Evolutionary conservation across 2,113 vertebrate genomes (phyloP).

Genomic region (Phodopus roborovskii): DNA sequence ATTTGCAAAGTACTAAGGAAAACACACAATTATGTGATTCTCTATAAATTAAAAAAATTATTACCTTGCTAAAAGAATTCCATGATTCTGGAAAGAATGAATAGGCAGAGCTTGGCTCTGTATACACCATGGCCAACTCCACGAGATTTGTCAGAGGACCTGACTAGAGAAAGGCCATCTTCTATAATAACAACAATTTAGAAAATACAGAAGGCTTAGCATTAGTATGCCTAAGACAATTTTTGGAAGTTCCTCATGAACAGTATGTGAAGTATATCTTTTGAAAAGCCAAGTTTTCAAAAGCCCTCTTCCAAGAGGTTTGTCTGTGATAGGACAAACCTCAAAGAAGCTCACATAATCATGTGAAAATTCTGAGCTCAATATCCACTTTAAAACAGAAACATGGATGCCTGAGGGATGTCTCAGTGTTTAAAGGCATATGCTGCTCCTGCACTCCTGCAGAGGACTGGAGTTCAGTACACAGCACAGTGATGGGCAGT

Average conservation of each 20-base stretch:
- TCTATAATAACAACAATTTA: conserved; percentile 14
- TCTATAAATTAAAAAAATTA: conserved; percentile 63
- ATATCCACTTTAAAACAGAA: conserved; percentile 45
- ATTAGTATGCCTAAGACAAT: background rate
- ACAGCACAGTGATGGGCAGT: background rate
- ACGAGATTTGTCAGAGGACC: conserved; percentile 1
- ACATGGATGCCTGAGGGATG: background rate
- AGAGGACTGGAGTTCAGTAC: background rate
- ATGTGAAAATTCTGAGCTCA: background rate
- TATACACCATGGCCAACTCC: background rate
- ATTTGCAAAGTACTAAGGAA: conserved; percentile 76
- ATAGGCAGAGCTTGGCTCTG: conserved; percentile 48
- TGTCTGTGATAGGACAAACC: background rate
- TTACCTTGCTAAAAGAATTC: conserved; percentile 74
- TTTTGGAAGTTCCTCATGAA: background rate
- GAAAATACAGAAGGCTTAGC: background rate
- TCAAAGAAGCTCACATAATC: background rate
- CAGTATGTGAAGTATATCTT: background rate
- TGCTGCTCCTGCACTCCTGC: background rate
- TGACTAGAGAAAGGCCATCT: background rate
- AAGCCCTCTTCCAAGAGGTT: conserved; percentile 45
- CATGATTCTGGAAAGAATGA: conserved; percentile 57
- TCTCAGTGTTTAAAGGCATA: background rate
- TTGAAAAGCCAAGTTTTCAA: conserved; percentile 49
- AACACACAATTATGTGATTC: conserved; percentile 73